These are phyloP conservation scores for Tetropium fuscum DNA, from an alignment of 2,888 invertebrate species.

Conservation along the genomic window DNA sequence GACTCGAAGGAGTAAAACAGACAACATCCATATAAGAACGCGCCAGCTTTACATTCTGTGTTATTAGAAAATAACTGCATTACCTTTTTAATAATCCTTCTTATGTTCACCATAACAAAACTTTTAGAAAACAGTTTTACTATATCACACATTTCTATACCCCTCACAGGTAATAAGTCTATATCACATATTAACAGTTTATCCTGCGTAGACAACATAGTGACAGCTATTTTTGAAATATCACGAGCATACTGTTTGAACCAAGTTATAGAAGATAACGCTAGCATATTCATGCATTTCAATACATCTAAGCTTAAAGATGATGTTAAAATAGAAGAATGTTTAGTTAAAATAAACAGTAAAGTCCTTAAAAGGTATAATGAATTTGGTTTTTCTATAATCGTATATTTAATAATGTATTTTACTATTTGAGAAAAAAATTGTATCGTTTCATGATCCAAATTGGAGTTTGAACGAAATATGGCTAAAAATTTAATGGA, in stretches of 20 bases:
- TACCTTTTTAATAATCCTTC: constrained; percentile 37
- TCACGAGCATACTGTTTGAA: constrained; percentile 45
- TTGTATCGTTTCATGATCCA: not conserved
- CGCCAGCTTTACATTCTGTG: constrained; percentile 50
- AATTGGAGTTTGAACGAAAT: constrained; percentile 14
- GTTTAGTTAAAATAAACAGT: constrained; percentile 41
- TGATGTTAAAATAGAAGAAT: constrained; percentile 32
- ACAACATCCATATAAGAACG: constrained; percentile 46
- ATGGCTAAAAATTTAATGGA: constrained; percentile 32
- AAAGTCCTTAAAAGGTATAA: constrained; percentile 43
- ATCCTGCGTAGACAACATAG: constrained; percentile 29
- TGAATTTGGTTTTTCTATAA: constrained; percentile 36
- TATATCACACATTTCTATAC: constrained; percentile 44
- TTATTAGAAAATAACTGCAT: constrained; percentile 49
- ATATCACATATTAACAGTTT: constrained; percentile 34
- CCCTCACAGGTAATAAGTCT: constrained; percentile 42
- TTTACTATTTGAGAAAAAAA: constrained; percentile 15
- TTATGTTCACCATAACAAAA: constrained; percentile 23
- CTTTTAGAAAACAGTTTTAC: constrained; percentile 33
- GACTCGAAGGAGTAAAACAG: constrained; percentile 44
- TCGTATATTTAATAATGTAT: constrained; percentile 28
- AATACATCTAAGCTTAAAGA: constrained; percentile 36
- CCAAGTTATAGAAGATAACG: constrained; percentile 42
- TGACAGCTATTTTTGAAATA: constrained; percentile 45
- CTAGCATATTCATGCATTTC: constrained; percentile 39